Conservation (phyloP, 2,113 vertebrate genomes). For the Sminthopsis crassicaudata region DNA sequence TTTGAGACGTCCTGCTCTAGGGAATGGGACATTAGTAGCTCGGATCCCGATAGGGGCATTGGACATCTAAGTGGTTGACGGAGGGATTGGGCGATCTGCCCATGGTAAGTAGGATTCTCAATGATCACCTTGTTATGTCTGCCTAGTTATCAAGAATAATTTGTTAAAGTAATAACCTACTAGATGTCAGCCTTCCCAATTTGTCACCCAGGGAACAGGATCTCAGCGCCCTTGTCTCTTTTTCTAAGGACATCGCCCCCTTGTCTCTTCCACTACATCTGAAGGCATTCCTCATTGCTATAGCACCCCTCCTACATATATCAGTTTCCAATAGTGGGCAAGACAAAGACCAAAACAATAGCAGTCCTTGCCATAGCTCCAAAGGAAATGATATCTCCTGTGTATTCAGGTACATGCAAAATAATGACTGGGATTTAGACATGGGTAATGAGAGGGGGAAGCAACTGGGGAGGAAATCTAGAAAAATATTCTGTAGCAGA, state of each 20-base stretch:
- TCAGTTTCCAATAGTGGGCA: neutral
- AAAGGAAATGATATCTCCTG: neutral
- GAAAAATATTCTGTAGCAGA: too few species aligned
- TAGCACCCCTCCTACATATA: neutral
- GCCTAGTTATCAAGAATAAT: neutral
- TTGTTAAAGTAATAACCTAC: too few species aligned
- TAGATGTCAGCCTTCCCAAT: too few species aligned
- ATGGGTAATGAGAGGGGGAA: too few species aligned
- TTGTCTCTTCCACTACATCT: neutral
- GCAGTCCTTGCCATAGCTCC: neutral
- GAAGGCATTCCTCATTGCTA: neutral
- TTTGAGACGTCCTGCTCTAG: neutral
- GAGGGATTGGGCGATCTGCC: neutral
- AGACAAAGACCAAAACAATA: neutral
- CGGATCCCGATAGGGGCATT: neutral
- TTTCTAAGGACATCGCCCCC: neutral
- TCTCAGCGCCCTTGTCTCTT: neutral
- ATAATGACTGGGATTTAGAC: too few species aligned
- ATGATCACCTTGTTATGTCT: neutral
- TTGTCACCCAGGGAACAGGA: too few species aligned
- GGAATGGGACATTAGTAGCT: neutral
- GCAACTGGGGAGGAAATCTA: too few species aligned
- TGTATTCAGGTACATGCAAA: neutral
- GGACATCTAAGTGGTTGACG: neutral
- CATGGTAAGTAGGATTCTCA: neutral